These are phyloP conservation scores for Drosophila burlai DNA, from an alignment of 1,140 invertebrate species.

Conservation along the genomic window DNA sequence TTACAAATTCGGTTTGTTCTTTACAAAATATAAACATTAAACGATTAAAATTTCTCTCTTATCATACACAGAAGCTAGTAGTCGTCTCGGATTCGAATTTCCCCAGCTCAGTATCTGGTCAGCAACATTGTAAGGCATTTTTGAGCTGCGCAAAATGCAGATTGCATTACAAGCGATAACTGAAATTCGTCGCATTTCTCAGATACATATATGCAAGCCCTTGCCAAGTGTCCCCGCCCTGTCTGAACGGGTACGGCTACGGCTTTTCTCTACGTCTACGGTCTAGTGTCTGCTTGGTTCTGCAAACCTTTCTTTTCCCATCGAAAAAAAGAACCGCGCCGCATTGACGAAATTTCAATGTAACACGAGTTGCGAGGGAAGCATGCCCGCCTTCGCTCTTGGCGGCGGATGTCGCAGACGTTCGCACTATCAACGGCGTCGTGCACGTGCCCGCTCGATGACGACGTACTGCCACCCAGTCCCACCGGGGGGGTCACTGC, in stretches of 20 bases:
- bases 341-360: conserved; percentile 31
- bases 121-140: conserved; percentile 27
- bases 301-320: conserved; percentile 43
- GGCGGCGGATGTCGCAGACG: conserved; percentile 37
- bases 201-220: conserved; percentile 41
- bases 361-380: conserved; percentile 30
- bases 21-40: background rate
- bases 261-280: conserved; percentile 23
- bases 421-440: conserved; percentile 54
- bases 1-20: background rate
- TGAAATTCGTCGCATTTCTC: conserved; percentile 42
- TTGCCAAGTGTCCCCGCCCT: conserved; percentile 27
- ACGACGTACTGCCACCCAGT: conserved; percentile 21
- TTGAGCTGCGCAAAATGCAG: conserved; percentile 40
- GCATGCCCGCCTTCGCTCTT: conserved; percentile 17
- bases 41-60: conserved; percentile 2
- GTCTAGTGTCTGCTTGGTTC: conserved; percentile 7
- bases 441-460: conserved; percentile 58
- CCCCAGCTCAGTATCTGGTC: conserved; percentile 25
- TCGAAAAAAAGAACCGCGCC: conserved; percentile 3
- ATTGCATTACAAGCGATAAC: conserved; percentile 62
- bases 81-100: conserved; percentile 13
- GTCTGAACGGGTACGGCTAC: background rate
- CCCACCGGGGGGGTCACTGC: conserved; percentile 30
- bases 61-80: background rate